Percentiles rank a stretch among this genome's conserved stretches.
phyloP scores from a whole-genome alignment of 1,140 invertebrate genomes.

The Aricia agestis region DNA sequence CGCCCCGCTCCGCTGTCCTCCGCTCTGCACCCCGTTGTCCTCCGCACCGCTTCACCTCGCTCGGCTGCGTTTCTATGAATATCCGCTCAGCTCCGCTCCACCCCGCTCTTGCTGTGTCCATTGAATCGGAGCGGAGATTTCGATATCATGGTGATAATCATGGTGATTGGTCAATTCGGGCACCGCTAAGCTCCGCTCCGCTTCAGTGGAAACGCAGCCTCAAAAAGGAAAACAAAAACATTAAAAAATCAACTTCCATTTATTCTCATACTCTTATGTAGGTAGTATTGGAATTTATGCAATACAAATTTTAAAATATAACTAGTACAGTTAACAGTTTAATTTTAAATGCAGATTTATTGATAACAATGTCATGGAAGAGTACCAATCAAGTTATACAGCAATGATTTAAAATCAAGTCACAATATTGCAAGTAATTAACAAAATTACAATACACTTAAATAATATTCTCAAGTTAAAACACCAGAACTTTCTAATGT shows the following conservation, averaged over 20 bases:
- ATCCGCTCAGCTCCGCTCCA: too few relatives aligned
- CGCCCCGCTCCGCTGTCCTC: too few relatives aligned
- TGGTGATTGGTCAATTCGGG: too few relatives aligned
- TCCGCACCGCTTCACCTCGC: too few relatives aligned
- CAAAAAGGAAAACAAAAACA: slow-evolving; percentile 20
- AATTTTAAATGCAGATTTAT: slow-evolving; percentile 71
- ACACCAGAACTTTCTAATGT: slow-evolving; percentile 6
- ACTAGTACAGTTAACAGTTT: slow-evolving; percentile 69
- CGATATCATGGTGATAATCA: too few relatives aligned
- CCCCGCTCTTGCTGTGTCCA: too few relatives aligned
- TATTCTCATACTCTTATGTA: slow-evolving; percentile 67
- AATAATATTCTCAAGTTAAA: slow-evolving; percentile 10
- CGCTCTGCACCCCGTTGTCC: too few relatives aligned
- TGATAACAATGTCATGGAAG: slow-evolving; percentile 67
- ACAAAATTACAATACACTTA: slow-evolving; percentile 19
- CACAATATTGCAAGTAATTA: slow-evolving; percentile 17
- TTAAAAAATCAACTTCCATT: slow-evolving; percentile 71
- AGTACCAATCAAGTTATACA: slow-evolving; percentile 41
- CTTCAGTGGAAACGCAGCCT: too few relatives aligned
- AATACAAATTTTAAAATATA: slow-evolving; percentile 71
- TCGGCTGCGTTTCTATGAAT: too few relatives aligned
- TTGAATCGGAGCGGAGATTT: too few relatives aligned
- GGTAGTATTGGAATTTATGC: slow-evolving; percentile 66
- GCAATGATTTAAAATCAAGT: slow-evolving; percentile 27
- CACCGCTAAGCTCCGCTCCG: too few relatives aligned